phyloP scores from a whole-genome alignment of 2,888 invertebrate species.

The Phengaris alcon region DNA sequence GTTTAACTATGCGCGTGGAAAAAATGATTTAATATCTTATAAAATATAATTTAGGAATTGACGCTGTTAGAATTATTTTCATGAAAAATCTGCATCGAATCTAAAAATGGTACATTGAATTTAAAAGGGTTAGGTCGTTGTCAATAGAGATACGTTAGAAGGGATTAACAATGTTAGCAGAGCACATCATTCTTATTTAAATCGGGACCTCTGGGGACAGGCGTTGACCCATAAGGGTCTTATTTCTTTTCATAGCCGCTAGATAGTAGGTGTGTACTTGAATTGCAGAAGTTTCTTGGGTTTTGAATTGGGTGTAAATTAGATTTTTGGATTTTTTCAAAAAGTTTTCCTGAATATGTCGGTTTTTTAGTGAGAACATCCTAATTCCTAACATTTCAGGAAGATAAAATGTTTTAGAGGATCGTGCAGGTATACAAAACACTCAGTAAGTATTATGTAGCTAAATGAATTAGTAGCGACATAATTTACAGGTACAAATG shows the following conservation, averaged over 20 bases:
- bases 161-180: constrained; percentile 21
- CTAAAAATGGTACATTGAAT: constrained; percentile 29
- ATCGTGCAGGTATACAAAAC: not conserved
- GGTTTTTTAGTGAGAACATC: too few relatives aligned
- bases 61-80: not conserved
- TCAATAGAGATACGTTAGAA: constrained; percentile 5
- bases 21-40: not conserved
- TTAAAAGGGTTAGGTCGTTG: constrained; percentile 18
- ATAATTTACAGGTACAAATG: not conserved
- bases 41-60: too few relatives aligned
- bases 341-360: not conserved
- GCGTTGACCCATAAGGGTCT: not conserved
- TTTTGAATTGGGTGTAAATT: not conserved
- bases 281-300: not conserved
- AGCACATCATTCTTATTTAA: constrained; percentile 15
- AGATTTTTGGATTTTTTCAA: not conserved
- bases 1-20: too few relatives aligned
- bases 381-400: not conserved
- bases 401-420: too few relatives aligned
- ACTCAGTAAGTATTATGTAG: not conserved
- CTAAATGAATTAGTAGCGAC: not conserved
- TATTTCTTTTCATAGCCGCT: not conserved
- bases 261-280: not conserved
- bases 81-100: not conserved
- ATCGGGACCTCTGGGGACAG: not conserved